Base-by-base conservation (phyloP, 2,113 vertebrate genomes). In the Orycteropus afer region DNA sequence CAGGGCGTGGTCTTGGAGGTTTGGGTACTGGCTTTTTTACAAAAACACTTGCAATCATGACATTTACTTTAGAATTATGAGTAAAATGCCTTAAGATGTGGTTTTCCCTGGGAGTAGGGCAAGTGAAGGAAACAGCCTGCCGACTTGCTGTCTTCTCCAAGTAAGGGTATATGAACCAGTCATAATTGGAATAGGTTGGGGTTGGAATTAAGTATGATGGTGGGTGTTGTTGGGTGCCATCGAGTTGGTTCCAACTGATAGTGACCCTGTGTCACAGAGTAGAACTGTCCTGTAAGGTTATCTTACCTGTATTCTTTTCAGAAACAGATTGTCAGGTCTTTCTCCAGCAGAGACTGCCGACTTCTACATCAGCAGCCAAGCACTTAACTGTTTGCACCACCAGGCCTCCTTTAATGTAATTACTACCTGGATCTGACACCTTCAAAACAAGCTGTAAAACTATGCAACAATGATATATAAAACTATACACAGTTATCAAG, bases 41-140 rank as follows among this genome's bases (percentile, higher is more conserved):
- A 17, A 74, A 88, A 81, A 79, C 47, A 53, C 57, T 93, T n/a
- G 47, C 47, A 51, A 51, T 61, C 49, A 40, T 74, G 55, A 79
- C 51, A 82, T 93, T 89, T 77, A 69, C 63, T 79, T 91, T 84
- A 79, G 63, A 91, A 79, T 84, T 81, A 73, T 22, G 34, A 92
- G 34, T 63, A 34, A 86, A 94, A 32, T 86, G 84, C 86, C 79
- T 84, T 42, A 85, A 47, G 89, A 49, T 51, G 78, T 91, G 53
- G 25, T 42, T 91, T 93, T 53, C 55, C 27, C 83, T 7, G 55
- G 69, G 74, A 85, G 69, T 27, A 71, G 71, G 51, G 73, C 63
- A 40, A 49, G 8, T 63, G 61, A n/a, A 63, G 61, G n/a, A 55
- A 91, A 65, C 40, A 61, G 65, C 82, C 65, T 47, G 18, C 67